A percentile compares a stretch with the other conserved stretches of the same genome.
Evolutionary conservation across 1,140 invertebrate genomes (phyloP).

Genomic region (Nasonia giraulti): DNA sequence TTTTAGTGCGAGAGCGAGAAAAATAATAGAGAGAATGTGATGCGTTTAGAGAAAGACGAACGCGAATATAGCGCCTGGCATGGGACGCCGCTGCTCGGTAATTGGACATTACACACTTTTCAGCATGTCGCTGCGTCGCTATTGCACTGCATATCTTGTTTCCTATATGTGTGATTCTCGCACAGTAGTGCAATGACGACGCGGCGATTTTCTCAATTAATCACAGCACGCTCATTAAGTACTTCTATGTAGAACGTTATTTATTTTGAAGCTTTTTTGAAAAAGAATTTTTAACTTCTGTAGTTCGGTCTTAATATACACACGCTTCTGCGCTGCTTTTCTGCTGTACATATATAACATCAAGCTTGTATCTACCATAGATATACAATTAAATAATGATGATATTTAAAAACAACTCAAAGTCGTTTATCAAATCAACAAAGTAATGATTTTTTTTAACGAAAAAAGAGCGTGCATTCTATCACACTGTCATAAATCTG

Average conservation of each 20-base stretch:
- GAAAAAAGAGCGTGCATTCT: neutral
- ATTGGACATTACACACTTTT: conserved; percentile 55
- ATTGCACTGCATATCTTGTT: neutral
- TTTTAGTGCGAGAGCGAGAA: neutral
- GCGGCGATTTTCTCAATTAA: neutral
- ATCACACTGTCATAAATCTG: neutral
- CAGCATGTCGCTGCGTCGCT: conserved; percentile 16
- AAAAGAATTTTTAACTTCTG: too few species aligned
- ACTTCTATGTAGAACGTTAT: too few species aligned
- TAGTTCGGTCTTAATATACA: neutral
- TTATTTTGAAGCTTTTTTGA: too few species aligned
- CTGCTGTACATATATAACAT: neutral
- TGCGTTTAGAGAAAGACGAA: neutral
- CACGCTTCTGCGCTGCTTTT: neutral
- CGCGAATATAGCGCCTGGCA: neutral
- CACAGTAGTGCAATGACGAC: neutral
- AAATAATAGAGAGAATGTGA: neutral
- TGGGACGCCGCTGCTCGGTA: conserved; percentile 53
- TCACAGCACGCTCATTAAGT: neutral
- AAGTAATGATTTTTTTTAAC: neutral
- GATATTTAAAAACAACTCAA: too few species aligned
- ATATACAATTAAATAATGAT: neutral
- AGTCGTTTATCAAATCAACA: neutral
- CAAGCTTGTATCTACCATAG: neutral
- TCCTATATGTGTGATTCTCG: neutral